Evolutionary conservation across 2,888 invertebrate species (phyloP).

Genomic region (Acanthosoma haemorrhoidale): DNA sequence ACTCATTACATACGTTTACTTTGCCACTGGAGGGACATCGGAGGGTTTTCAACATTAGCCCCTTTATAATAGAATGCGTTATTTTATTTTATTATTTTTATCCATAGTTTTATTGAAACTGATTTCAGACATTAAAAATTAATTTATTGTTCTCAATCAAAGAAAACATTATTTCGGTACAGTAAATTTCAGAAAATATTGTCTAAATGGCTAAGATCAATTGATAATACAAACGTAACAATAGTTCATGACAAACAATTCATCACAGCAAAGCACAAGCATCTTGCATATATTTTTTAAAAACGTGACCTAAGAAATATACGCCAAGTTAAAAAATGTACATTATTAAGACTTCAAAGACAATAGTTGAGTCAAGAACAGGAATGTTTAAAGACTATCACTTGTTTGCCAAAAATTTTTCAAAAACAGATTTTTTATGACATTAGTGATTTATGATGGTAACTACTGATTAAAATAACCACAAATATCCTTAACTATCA

Average conservation of each 20-base stretch:
- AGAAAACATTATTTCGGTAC: no score
- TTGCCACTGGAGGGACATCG: no score
- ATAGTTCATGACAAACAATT: background rate
- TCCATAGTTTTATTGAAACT: no score
- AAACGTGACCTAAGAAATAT: background rate
- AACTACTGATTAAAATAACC: background rate
- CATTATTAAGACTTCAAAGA: background rate
- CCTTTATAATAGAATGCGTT: no score
- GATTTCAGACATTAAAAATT: no score
- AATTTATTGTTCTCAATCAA: no score
- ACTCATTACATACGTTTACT: no score
- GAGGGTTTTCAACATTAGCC: no score
- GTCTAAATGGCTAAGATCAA: background rate
- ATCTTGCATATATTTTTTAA: background rate
- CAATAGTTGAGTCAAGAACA: background rate
- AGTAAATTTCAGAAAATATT: no score
- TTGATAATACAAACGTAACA: background rate
- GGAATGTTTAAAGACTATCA: conserved; percentile 3
- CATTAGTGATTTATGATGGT: background rate
- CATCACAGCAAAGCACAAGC: background rate
- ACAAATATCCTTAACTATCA: background rate
- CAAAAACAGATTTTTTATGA: background rate
- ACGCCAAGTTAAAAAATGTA: no score
- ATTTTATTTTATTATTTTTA: no score
- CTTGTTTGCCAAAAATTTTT: no score